phyloP scores from a whole-genome alignment of 1,140 invertebrate species.

The Galleria mellonella region DNA sequence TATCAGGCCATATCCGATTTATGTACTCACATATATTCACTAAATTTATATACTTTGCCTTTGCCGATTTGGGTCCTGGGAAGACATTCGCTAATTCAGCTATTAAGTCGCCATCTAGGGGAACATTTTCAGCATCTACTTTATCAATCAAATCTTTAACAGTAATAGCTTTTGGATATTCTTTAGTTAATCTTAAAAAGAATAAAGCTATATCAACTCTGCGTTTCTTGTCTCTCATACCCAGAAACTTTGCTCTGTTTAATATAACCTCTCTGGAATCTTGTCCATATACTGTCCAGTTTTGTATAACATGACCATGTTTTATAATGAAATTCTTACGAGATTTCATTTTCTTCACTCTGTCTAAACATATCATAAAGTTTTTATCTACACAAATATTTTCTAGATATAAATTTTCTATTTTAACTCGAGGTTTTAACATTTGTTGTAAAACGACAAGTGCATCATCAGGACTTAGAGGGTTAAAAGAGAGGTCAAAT shows the following conservation, averaged over 20 bases:
- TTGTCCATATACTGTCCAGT: conserved; percentile 9
- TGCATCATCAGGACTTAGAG: conserved; percentile 45
- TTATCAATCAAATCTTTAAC: not conserved
- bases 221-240: not conserved
- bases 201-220: conserved; percentile 3
- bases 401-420: conserved; percentile 33
- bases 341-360: conserved; percentile 22
- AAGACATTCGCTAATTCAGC: conserved; percentile 5
- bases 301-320: conserved; percentile 21
- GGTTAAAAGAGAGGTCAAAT: conserved; percentile 59
- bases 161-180: conserved; percentile 1
- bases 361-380: conserved; percentile 17
- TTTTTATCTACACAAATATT: conserved; percentile 26
- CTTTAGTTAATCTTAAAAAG: conserved; percentile 6
- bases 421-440: conserved; percentile 23
- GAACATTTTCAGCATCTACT: not conserved
- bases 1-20: conserved; percentile 9
- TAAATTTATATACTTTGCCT: conserved; percentile 1
- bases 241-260: conserved; percentile 3
- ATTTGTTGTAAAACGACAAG: conserved; percentile 19
- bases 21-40: conserved; percentile 5
- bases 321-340: conserved; percentile 29
- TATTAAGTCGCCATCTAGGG: conserved; percentile 7
- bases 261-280: conserved; percentile 4
- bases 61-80: conserved; percentile 1